Evolutionary conservation across 1,140 invertebrate genomes (phyloP), one percentile per base, ranked within the genome.

Genomic region (Eriocheir sinensis): DNA sequence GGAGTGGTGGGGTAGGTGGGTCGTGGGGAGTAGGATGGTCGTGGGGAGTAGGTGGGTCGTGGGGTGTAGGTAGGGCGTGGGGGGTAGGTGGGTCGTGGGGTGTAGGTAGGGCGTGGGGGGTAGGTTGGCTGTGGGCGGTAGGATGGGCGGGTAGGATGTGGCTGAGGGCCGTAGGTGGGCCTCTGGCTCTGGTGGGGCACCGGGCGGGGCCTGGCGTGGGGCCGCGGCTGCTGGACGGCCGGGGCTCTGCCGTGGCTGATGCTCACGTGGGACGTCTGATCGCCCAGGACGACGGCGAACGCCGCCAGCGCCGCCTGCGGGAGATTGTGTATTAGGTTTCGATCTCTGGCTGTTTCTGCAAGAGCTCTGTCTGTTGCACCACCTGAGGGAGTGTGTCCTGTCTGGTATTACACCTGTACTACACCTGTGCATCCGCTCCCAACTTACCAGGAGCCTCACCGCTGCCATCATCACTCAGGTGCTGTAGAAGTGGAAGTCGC

Each of bases 1-100:
- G 89, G 89, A n/a, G 60, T 72, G 60, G 21, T 72, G 60, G 81
- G 60, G n/a, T n/a, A n/a, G n/a, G n/a, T n/a, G n/a, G n/a, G 86
- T 21, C 32, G 93, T n/a, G 44, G 36, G 36, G 89, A 60, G 4
- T 60, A 32, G 36, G 93, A 60, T 0, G 9, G 34, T 79, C 8
- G 93, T 0, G 79, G 53, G 34, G 41, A 86, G 44, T 85, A 38
- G 30, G 85, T 53, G n/a, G 60, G 30, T n/a, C n/a, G n/a, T n/a
- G 60, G 60, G 3, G 21, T n/a, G 60, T 72, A 72, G 60, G 60
- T 72, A 1, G 60, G 60, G 0, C 8, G 60, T 2, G 60, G 27
- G 60, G 60, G 17, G 60, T 72, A 72, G 6, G 27, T 72, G 60
- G 60, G 60, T n/a, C 21, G 21, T n/a, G n/a, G n/a, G 21, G 21